Evolutionary conservation across 2,888 invertebrate species (phyloP), one percentile per base, ranked within the genome.

Genomic region (Patella pellucida): DNA sequence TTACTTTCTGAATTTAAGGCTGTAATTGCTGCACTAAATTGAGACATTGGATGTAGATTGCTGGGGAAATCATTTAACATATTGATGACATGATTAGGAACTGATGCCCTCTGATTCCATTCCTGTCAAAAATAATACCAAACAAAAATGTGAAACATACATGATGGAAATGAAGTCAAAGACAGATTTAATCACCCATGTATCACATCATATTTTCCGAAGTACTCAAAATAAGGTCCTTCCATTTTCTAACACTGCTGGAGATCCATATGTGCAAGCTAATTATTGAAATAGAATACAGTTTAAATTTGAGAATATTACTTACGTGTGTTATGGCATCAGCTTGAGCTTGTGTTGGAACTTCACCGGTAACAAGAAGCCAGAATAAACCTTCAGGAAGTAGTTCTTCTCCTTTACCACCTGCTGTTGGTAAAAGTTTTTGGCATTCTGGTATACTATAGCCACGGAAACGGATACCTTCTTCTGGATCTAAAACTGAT

Each of bases 311-410:
- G 41, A 41, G 7, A 41, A 7, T 41, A 41, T 9, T 7, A 9
- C 77, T 81, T 74, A 89, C 89, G 85, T 86, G 84, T 15, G 88
- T 86, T 52, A 91, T 62, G 62, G 87, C 83, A 73, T 85, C 92
- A 50, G 93, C 94, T 92, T 97, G 97, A 70, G 93, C 94, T 27
- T 95, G 94, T 72, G 93, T 95, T 71, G 97, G 97, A 70, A 97
- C 93, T 79, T 97, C 95, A 27, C 97, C 97, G 82, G 97, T 97
- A 85, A 95, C 93, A 81, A 97, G 92, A 72, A 97, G 93, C 97
- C 97, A 97, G 92, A 97, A 97, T n/a, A 97, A 93, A 90, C 96
- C 97, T 92, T 97, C 97, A 2, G 97, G 97, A 56, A 97, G 93
- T 9, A 97, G 97, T 90, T 97, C 96, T 52, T 91, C 91, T 67